Percentiles rank a stretch among this genome's conserved stretches.
Conservation (phyloP, 2,888 invertebrate genomes). For the Epistrophella euchroma region DNA sequence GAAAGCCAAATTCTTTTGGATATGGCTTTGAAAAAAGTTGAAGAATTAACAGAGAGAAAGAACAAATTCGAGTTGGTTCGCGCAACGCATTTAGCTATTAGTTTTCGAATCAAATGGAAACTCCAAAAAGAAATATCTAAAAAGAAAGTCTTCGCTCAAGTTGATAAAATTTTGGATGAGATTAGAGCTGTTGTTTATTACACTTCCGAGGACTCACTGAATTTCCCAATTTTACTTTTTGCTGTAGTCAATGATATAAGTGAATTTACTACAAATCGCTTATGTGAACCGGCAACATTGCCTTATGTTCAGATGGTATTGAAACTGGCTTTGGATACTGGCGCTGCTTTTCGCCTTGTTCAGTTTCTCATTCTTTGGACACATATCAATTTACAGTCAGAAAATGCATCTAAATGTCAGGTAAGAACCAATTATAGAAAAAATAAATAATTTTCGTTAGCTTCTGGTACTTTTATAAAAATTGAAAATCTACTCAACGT, state of each 20-base stretch:
- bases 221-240: constrained; percentile 78
- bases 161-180: constrained; percentile 66
- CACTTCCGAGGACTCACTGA: constrained; percentile 79
- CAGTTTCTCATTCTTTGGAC: constrained; percentile 80
- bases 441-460: background rate
- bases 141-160: constrained; percentile 35
- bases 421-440: constrained; percentile 48
- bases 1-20: constrained; percentile 79
- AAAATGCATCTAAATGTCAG: constrained; percentile 79
- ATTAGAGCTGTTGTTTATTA: constrained; percentile 77
- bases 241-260: constrained; percentile 79
- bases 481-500: too few species aligned
- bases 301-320: constrained; percentile 78
- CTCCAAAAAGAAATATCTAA: constrained; percentile 54
- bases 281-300: constrained; percentile 78
- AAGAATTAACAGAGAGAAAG: constrained; percentile 77
- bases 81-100: constrained; percentile 78
- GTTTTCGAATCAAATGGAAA: constrained; percentile 80
- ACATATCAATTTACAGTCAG: constrained; percentile 81
- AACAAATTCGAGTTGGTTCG: constrained; percentile 80
- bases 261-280: constrained; percentile 80
- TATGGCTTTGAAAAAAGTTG: constrained; percentile 77
- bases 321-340: constrained; percentile 78
- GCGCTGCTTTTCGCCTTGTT: constrained; percentile 79
- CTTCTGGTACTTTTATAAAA: too few species aligned